Evolutionary conservation across 2,113 vertebrate species (phyloP), one percentile per base, ranked within the genome.

Genomic region (Rhea pennata): DNA sequence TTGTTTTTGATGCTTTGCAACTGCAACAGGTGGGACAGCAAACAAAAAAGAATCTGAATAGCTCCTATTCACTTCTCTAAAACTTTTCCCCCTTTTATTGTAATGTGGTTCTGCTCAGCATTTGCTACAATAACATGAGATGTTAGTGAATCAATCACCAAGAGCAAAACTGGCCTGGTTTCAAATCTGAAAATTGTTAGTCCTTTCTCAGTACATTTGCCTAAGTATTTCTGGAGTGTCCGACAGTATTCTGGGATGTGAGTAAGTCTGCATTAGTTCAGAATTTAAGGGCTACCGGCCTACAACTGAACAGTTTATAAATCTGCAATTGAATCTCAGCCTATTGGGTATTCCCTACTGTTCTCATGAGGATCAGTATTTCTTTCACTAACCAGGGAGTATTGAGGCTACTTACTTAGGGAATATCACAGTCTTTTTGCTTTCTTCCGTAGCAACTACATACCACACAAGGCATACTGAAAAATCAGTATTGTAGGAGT

Each of bases 181-280:
- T 15, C 6, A 61, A 71, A 48, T 12, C 42, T 36, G 20, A 12
- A 31, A 15, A 36, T 2, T 67, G 59, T 76, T 59, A 12, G 10
- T 80, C 26, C 16, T 61, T n/a, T 36, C 14, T 61, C 40, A 81
- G 80, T 46, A 23, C 7, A 0, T 13, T 80, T 72, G 1, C 66
- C 51, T 15, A 0, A 36, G 6, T 22, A 17, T 5, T 54, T 46
- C n/a, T 22, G 39, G 5, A 0, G 0, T 15, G 19, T 8, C 50
- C 67, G 62, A 29, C 27, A 73, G 61, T 22, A 0, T 2, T 31
- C 42, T 66, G 78, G 72, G 39, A 0, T 40, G 14, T 27, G 12
- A 12, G 54, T 36, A 33, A 48, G 19, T 44, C 64, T 66, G 24
- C 0, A 2, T 42, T 39, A 1, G 14, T 31, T 74, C 58, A 50